These are phyloP conservation scores for Oryctes rhinoceros DNA, from an alignment of 1,140 invertebrate species.

Conservation along the genomic window DNA sequence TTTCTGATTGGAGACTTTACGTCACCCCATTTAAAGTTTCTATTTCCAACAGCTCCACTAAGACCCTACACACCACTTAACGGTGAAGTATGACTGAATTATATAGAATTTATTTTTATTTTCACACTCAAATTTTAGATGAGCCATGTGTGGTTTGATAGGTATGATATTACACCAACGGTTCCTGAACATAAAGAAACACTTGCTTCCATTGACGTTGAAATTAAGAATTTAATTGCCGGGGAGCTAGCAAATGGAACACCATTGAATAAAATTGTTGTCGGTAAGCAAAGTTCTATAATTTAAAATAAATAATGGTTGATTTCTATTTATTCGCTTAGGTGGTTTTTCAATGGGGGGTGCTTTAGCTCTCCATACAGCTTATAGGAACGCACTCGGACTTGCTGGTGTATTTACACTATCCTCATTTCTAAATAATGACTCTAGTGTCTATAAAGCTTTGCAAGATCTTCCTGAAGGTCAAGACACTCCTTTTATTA, in stretches of 20 bases:
- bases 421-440: conserved; percentile 76
- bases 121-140: conserved; percentile 56
- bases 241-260: conserved; percentile 71
- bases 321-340: background rate
- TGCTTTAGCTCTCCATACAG: conserved; percentile 72
- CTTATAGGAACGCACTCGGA: conserved; percentile 68
- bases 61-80: conserved; percentile 72
- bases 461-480: conserved; percentile 51
- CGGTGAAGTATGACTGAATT: conserved; percentile 62
- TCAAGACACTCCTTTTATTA: conserved; percentile 56
- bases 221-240: conserved; percentile 69
- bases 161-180: conserved; percentile 66
- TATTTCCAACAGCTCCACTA: conserved; percentile 76
- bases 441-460: conserved; percentile 71
- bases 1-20: conserved; percentile 68
- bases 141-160: conserved; percentile 77
- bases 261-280: conserved; percentile 70
- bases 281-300: conserved; percentile 62
- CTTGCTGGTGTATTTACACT: conserved; percentile 75
- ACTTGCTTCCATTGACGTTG: conserved; percentile 65
- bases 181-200: conserved; percentile 70
- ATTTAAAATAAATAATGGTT: background rate
- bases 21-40: conserved; percentile 74
- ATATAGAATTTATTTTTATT: conserved; percentile 11
- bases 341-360: conserved; percentile 81